These are phyloP conservation scores for Xiphophorus couchianus DNA, from an alignment of 2,113 vertebrate genomes.

Conservation along the genomic window DNA sequence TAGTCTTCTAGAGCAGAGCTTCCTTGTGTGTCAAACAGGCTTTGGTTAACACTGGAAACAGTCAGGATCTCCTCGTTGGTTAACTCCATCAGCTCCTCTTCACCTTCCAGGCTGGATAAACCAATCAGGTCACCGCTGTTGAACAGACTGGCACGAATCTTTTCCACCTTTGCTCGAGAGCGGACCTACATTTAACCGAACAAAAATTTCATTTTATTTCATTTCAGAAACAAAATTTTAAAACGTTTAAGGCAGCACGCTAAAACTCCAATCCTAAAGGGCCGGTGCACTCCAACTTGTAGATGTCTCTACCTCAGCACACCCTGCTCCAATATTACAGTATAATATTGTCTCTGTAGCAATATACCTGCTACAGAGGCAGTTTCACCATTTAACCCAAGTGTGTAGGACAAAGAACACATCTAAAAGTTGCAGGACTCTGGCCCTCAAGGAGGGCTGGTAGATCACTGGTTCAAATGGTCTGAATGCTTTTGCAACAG, in stretches of 20 bases:
- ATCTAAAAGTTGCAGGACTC: too few species aligned
- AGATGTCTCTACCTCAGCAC: too few species aligned
- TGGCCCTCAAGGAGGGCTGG: too few species aligned
- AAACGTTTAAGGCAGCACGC: background rate
- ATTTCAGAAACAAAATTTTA: background rate
- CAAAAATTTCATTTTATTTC: background rate
- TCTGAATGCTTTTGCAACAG: background rate
- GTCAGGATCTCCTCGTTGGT: constrained; percentile 97
- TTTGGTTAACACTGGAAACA: constrained; percentile 96
- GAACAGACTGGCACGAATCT: constrained; percentile 96
- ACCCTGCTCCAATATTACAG: too few species aligned
- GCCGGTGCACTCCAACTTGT: too few species aligned
- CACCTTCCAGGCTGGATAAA: constrained; percentile 93
- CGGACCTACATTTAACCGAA: constrained; percentile 82
- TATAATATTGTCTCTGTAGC: too few species aligned
- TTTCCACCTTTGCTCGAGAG: constrained; percentile 96
- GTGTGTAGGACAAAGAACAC: too few species aligned
- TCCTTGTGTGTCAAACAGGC: constrained; percentile 96
- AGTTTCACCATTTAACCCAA: too few species aligned
- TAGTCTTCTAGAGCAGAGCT: constrained; percentile 96
- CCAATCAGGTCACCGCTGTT: constrained; percentile 98
- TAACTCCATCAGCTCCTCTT: constrained; percentile 97
- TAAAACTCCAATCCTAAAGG: too few species aligned
- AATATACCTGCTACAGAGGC: too few species aligned
- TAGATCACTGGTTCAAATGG: too few species aligned